phyloP scores from a whole-genome alignment of 2,113 vertebrate genomes.

The Chaetorhynchus papuensis region DNA sequence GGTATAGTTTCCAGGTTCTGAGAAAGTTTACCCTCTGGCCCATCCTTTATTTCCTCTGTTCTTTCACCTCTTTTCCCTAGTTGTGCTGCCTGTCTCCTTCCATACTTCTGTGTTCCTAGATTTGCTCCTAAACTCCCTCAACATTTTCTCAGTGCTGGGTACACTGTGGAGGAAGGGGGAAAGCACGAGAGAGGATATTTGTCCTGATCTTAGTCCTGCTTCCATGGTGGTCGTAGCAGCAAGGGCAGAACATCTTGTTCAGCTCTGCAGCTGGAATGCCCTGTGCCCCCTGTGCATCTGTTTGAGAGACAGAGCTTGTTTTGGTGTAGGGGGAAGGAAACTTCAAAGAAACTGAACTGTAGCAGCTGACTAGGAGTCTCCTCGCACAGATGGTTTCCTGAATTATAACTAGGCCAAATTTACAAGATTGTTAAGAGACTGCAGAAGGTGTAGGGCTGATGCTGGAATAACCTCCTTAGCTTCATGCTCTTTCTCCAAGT shows the following conservation, averaged over 20 bases:
- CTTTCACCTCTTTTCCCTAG: neutral
- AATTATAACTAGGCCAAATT: conserved; percentile 8
- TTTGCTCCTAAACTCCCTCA: neutral
- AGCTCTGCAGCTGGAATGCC: neutral
- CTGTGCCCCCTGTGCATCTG: neutral
- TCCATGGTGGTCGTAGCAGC: neutral
- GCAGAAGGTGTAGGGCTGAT: neutral
- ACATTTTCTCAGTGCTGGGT: neutral
- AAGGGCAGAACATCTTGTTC: neutral
- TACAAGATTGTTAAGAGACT: neutral
- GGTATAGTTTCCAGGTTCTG: neutral
- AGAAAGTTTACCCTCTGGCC: neutral
- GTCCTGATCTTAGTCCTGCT: neutral
- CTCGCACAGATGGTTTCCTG: conserved; percentile 12
- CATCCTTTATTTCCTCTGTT: neutral
- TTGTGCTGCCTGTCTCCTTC: neutral
- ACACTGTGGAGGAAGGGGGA: neutral
- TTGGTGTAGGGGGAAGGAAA: neutral
- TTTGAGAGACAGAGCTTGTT: neutral
- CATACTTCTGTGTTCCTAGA: neutral
- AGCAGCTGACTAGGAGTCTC: neutral
- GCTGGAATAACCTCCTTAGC: neutral
- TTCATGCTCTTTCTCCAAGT: neutral
- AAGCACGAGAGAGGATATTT: neutral
- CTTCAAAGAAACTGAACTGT: neutral